Base-by-base conservation (phyloP, 92 coral and sea anemone genomes). In the Montipora capitata region DNA sequence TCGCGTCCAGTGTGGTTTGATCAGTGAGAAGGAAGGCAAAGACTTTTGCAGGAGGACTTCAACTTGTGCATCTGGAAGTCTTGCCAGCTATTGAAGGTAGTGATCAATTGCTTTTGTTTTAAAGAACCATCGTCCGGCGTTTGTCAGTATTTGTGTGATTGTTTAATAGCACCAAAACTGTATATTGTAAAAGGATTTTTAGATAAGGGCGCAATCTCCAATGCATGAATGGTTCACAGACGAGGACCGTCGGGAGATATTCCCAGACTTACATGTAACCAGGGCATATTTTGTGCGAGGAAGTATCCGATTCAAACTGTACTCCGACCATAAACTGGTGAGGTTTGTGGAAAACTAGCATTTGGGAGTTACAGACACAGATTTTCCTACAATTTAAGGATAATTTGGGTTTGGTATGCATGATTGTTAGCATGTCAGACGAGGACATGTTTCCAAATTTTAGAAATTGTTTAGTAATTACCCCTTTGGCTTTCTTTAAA, bases 141-240 rank as follows among this genome's bases (percentile, higher is more conserved):
- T 42, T 42, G 49, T 43, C 7, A 42, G 9, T 43, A 8, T 43
- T 41, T 16, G 16, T 72, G 76, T 43, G 57, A 42, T 72, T 72
- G 14, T 15, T 12, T 14, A n/a, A 5, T 73, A 17, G 41, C 13
- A 73, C 13, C 54, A 14, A 48, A 56, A 20, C 77, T 16, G 77
- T 72, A 49, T 45, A 11, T 45, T 48, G 15, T 49, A 73, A 73
- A 73, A 59, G 59, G 9, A 4, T 10, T 71, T 48, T 43, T n/a
- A 45, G 77, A 73, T 73, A 73, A 73, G 58, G 39, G 59, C 27
- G 8, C 77, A 9, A 43, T 73, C 35, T 63, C 38, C 68, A 17
- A 12, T 17, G 35, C 35, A 27, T 27, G 39, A 63, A 61, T 61
- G 20, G 15, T 48, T 48, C 52, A 48, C 52, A 5, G 52, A 48